phyloP scores from a whole-genome alignment of 2,113 vertebrate species.

The Lichenostomus cassidix region DNA sequence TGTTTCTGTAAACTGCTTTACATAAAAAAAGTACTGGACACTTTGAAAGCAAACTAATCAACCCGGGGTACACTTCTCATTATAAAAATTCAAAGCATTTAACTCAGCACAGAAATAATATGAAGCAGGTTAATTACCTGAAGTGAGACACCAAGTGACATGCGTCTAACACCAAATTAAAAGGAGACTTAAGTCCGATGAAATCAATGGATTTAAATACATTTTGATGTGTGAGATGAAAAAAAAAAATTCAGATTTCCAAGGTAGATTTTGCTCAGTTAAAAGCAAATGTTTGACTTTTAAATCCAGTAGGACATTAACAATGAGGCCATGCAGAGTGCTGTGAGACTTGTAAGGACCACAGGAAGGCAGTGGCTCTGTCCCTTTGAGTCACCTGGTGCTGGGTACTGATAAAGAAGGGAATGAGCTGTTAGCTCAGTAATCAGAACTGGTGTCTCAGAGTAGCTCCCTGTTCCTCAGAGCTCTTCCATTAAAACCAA shows the following conservation, averaged over 20 bases:
- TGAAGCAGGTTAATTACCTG: not conserved
- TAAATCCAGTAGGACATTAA: not conserved
- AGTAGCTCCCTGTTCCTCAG: not conserved
- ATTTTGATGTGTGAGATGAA: not conserved
- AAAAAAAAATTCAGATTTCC: not conserved
- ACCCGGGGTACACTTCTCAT: not conserved
- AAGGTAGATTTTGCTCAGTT: not conserved
- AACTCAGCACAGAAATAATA: not conserved
- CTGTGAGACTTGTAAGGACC: not conserved
- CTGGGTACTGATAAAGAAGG: not conserved
- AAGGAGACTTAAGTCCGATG: not conserved
- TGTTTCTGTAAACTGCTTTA: not conserved
- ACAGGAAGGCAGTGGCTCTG: not conserved
- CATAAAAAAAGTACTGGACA: not conserved
- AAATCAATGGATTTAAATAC: not conserved
- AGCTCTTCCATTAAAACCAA: not conserved
- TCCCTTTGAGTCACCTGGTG: not conserved
- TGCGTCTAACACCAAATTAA: not conserved
- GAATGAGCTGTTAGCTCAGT: not conserved
- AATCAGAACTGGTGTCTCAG: not conserved
- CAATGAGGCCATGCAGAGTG: not conserved
- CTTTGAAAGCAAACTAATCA: not conserved
- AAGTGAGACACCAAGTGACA: not conserved
- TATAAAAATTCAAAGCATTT: not conserved
- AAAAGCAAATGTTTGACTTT: not conserved